These are phyloP conservation scores for Oscheius onirici DNA, from an alignment of 2,888 invertebrate species.

Conservation along the genomic window DNA sequence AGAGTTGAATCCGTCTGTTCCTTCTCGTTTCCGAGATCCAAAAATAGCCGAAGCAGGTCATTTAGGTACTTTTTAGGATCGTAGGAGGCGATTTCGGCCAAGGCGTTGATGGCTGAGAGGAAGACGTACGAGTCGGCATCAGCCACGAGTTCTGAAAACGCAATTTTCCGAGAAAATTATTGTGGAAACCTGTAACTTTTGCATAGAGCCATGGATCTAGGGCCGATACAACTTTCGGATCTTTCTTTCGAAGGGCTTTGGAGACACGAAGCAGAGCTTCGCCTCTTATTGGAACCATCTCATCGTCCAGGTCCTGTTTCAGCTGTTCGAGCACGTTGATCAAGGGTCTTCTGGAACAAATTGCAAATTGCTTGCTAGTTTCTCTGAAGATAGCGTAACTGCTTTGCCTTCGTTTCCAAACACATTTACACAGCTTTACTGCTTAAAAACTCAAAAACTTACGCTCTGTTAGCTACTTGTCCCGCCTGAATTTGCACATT, in stretches of 20 bases:
- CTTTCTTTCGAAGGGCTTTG: conserved; percentile 26
- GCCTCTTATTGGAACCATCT: conserved; percentile 40
- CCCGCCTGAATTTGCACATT: neutral
- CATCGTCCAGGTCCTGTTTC: conserved; percentile 36
- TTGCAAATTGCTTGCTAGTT: too few relatives aligned
- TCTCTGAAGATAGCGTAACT: too few relatives aligned
- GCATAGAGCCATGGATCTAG: conserved; percentile 32
- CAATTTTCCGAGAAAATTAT: neutral
- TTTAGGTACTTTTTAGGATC: conserved; percentile 41
- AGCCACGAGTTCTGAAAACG: conserved; percentile 37
- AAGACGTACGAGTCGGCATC: conserved; percentile 63
- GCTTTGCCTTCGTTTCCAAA: too few relatives aligned
- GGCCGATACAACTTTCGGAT: neutral
- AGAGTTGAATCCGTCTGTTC: conserved; percentile 32
- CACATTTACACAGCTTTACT: too few relatives aligned
- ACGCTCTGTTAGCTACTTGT: neutral
- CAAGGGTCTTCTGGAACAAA: neutral
- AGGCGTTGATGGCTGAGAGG: conserved; percentile 60
- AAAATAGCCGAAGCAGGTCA: conserved; percentile 46
- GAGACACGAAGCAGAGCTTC: conserved; percentile 38
- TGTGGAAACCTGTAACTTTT: conserved; percentile 35
- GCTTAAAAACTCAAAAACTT: neutral
- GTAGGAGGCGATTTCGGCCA: conserved; percentile 58
- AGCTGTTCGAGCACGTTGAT: conserved; percentile 34
- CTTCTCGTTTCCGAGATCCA: neutral